Evolutionary conservation across 2,113 vertebrate genomes (phyloP).

Genomic region (Podarcis raffonei): DNA sequence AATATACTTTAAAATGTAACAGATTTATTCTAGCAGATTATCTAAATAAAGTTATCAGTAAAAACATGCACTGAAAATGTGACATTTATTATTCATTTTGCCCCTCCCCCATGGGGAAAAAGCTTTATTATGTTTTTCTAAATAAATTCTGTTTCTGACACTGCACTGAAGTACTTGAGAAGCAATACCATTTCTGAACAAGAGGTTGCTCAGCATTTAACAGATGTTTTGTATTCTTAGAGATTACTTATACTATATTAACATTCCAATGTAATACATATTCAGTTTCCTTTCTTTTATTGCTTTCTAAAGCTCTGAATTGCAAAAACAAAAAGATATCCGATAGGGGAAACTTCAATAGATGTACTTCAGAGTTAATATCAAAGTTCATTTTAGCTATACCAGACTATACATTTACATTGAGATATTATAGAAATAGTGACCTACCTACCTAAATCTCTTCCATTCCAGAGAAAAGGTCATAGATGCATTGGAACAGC

Average conservation of each 20-base stretch:
- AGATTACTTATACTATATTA: conserved; percentile 19
- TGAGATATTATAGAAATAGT: no score
- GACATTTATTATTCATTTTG: background rate
- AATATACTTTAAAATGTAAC: background rate
- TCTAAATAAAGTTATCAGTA: background rate
- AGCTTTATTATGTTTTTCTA: background rate
- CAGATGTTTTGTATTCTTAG: conserved; percentile 44
- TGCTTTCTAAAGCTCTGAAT: conserved; percentile 24
- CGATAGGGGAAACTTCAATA: background rate
- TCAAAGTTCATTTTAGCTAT: background rate
- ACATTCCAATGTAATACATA: conserved; percentile 19
- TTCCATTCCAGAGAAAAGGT: no score
- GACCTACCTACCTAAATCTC: no score
- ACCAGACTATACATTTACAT: background rate
- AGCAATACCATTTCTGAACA: background rate
- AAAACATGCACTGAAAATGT: conserved; percentile 14
- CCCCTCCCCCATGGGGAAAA: background rate
- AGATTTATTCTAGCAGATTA: background rate
- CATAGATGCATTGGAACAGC: no score
- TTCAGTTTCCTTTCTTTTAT: conserved; percentile 22
- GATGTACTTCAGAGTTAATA: background rate
- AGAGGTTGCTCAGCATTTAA: conserved; percentile 9
- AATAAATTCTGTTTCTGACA: background rate
- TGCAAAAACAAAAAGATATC: conserved; percentile 36
- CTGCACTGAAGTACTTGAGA: background rate